A percentile compares a stretch with the other conserved stretches of the same genome.
phyloP scores from a whole-genome alignment of 2,888 invertebrate genomes.

The Plemyria rubiginata region DNA sequence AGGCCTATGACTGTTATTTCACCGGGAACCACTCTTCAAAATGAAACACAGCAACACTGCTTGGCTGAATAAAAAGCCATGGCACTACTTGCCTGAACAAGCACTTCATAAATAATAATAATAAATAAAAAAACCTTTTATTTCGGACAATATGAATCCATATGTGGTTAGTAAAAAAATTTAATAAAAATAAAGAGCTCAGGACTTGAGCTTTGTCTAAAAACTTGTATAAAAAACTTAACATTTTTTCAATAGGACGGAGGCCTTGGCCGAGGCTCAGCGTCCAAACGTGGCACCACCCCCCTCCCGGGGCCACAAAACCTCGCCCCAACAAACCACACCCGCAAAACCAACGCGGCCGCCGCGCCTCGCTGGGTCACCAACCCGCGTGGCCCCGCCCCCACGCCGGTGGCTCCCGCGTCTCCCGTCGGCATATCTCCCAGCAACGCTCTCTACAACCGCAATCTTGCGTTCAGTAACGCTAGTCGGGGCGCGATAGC shows the following conservation, averaged over 20 bases:
- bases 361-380: neutral
- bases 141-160: no score
- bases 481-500: slow-evolving; percentile 2
- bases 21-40: no score
- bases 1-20: no score
- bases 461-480: slow-evolving; percentile 1
- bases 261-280: slow-evolving; percentile 15
- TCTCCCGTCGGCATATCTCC: neutral
- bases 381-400: neutral
- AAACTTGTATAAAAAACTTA: no score
- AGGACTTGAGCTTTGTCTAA: no score
- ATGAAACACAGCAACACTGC: no score
- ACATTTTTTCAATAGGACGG: slow-evolving; percentile 4
- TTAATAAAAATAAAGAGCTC: no score
- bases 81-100: no score
- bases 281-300: slow-evolving; percentile 17
- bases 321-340: neutral
- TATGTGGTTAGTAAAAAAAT: no score
- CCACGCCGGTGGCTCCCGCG: neutral
- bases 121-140: no score
- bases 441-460: slow-evolving; percentile 7
- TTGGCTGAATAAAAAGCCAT: no score
- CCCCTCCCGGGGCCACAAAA: slow-evolving; percentile 23
- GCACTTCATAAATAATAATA: no score
- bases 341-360: neutral